These are phyloP conservation scores for Bradysia coprophila DNA, from an alignment of 1,140 invertebrate species.

Conservation along the genomic window DNA sequence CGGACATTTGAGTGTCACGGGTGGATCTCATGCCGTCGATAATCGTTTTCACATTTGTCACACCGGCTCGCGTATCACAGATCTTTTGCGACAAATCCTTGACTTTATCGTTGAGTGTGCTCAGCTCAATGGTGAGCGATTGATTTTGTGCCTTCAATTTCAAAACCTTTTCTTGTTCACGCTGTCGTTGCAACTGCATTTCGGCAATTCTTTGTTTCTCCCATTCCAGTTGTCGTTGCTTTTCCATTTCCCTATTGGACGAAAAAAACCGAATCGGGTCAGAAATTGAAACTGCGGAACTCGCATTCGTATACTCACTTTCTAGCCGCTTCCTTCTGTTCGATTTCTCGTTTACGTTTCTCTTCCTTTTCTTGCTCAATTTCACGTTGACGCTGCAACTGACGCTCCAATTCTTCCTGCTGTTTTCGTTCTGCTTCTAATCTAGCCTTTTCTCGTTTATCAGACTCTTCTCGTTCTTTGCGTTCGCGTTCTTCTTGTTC, in stretches of 20 bases:
- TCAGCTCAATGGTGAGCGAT: slow-evolving; percentile 36
- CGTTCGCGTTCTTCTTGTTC: slow-evolving; percentile 77
- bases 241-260: slow-evolving; percentile 66
- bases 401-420: slow-evolving; percentile 34
- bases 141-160: slow-evolving; percentile 82
- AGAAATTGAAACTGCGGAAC: too few relatives aligned
- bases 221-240: slow-evolving; percentile 90
- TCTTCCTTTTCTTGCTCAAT: slow-evolving; percentile 67
- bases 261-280: too few relatives aligned
- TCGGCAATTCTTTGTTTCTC: slow-evolving; percentile 83
- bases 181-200: slow-evolving; percentile 63
- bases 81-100: slow-evolving; percentile 76
- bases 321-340: slow-evolving; percentile 62
- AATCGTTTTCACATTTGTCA: slow-evolving; percentile 81
- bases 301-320: too few relatives aligned
- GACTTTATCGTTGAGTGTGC: slow-evolving; percentile 54
- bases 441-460: slow-evolving; percentile 60
- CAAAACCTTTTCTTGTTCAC: slow-evolving; percentile 74
- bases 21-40: slow-evolving; percentile 92
- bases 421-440: slow-evolving; percentile 41
- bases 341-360: slow-evolving; percentile 47
- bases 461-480: slow-evolving; percentile 77
- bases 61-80: slow-evolving; percentile 68
- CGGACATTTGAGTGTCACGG: slow-evolving; percentile 72
- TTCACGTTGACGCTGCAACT: slow-evolving; percentile 42